Conservation (phyloP, 2,113 vertebrate species). For the Tachuris rubrigastra region DNA sequence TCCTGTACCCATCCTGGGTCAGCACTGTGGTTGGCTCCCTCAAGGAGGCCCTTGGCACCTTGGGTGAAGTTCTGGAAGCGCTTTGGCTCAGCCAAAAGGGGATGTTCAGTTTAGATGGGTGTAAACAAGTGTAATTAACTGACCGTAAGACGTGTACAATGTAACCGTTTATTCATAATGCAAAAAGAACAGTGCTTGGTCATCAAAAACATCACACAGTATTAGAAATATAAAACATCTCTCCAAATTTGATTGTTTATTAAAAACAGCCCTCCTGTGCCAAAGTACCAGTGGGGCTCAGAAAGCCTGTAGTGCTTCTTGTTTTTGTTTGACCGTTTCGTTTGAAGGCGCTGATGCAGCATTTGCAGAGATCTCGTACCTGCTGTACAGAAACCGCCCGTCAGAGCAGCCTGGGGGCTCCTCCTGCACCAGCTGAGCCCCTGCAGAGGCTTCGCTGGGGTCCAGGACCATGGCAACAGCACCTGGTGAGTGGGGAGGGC, state of each 20-base stretch:
- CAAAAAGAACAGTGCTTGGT: neutral
- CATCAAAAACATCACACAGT: neutral
- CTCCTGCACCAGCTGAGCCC: neutral
- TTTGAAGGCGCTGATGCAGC: neutral
- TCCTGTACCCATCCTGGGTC: accelerated
- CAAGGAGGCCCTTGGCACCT: neutral
- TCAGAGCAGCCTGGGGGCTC: accelerated
- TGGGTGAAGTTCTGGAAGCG: neutral
- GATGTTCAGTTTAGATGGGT: neutral
- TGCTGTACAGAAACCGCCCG: accelerated
- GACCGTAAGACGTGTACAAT: accelerated
- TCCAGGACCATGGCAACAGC: neutral
- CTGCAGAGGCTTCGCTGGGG: neutral
- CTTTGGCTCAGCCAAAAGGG: neutral
- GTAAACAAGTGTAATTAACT: neutral
- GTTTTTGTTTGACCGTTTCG: accelerated
- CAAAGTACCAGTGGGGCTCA: accelerated
- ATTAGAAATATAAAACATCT: neutral
- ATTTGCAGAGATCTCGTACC: accelerated
- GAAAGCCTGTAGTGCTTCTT: neutral
- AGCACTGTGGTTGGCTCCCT: neutral
- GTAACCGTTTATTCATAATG: neutral
- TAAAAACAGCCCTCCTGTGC: neutral
- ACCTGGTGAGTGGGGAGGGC: neutral
- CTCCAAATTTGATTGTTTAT: neutral